Percentiles rank a stretch among this genome's conserved stretches.
These are phyloP conservation scores for Caenorhabditis virilis DNA, from an alignment of 2,888 invertebrate genomes.

Conservation along the genomic window DNA sequence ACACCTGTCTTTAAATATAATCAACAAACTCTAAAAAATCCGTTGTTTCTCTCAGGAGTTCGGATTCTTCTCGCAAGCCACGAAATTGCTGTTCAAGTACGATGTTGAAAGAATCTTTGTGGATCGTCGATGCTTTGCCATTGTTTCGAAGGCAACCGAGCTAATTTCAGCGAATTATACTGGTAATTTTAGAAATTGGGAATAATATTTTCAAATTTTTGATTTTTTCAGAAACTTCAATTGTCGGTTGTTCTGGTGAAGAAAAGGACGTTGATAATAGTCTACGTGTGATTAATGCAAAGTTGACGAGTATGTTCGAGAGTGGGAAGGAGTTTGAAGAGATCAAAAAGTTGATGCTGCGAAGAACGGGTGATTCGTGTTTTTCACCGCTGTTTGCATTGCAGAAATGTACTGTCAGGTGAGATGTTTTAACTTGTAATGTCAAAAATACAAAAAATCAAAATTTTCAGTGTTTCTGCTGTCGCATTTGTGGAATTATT, in stretches of 20 bases:
- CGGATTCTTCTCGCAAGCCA: conserved; percentile 30
- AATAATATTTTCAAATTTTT: too few relatives aligned
- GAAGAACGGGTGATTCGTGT: conserved; percentile 12
- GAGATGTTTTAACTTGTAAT: neutral
- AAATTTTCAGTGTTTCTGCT: conserved; percentile 46
- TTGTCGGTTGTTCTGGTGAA: conserved; percentile 1
- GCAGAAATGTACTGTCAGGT: conserved; percentile 35
- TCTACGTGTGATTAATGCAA: neutral
- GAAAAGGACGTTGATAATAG: neutral
- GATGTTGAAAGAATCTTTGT: conserved; percentile 46
- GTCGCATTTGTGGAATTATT: conserved; percentile 51
- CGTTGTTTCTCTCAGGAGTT: neutral
- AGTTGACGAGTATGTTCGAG: neutral
- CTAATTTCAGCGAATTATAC: conserved; percentile 52
- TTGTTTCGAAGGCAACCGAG: conserved; percentile 54
- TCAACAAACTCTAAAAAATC: too few relatives aligned
- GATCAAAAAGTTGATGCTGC: neutral
- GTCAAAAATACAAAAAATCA: neutral
- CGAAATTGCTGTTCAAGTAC: conserved; percentile 21
- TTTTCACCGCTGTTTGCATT: conserved; percentile 26
- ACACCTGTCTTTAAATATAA: too few relatives aligned
- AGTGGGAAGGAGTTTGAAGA: neutral
- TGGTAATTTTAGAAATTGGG: too few relatives aligned
- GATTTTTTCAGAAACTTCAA: conserved; percentile 43
- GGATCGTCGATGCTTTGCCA: conserved; percentile 55